Evolutionary conservation across 2,888 invertebrate genomes (phyloP).

Genomic region (Synergus itoensis): DNA sequence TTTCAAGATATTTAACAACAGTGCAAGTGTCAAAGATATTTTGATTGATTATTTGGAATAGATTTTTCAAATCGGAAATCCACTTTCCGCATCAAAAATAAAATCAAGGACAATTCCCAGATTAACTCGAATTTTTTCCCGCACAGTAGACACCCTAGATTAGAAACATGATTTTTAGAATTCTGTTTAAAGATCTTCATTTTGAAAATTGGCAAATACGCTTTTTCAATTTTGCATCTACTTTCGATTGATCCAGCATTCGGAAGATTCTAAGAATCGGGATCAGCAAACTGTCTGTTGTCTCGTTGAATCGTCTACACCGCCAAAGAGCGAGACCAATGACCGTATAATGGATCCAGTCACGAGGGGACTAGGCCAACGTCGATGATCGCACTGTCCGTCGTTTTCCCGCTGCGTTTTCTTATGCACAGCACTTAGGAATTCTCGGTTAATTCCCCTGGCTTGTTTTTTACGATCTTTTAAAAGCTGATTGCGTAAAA

Average conservation of each 20-base stretch:
- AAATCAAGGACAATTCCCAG: too few relatives aligned
- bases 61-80: too few relatives aligned
- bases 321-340: slow-evolving; percentile 65
- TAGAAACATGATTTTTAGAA: too few relatives aligned
- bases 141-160: background rate
- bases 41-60: too few relatives aligned
- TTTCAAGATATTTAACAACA: too few relatives aligned
- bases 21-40: too few relatives aligned
- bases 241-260: background rate
- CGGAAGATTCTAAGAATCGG: slow-evolving; percentile 42
- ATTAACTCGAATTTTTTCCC: background rate
- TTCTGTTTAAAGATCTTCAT: background rate
- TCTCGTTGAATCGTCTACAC: slow-evolving; percentile 45
- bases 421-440: slow-evolving; percentile 23
- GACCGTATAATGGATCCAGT: slow-evolving; percentile 65
- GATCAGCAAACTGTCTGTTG: slow-evolving; percentile 32
- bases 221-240: background rate
- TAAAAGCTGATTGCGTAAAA: background rate
- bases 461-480: slow-evolving; percentile 13
- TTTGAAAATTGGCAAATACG: background rate
- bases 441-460: slow-evolving; percentile 8
- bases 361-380: slow-evolving; percentile 59
- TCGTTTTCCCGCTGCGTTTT: slow-evolving; percentile 42
- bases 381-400: slow-evolving; percentile 46
- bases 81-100: too few relatives aligned